phyloP scores from a whole-genome alignment of 2,888 invertebrate species.

The Augiades crinisus region DNA sequence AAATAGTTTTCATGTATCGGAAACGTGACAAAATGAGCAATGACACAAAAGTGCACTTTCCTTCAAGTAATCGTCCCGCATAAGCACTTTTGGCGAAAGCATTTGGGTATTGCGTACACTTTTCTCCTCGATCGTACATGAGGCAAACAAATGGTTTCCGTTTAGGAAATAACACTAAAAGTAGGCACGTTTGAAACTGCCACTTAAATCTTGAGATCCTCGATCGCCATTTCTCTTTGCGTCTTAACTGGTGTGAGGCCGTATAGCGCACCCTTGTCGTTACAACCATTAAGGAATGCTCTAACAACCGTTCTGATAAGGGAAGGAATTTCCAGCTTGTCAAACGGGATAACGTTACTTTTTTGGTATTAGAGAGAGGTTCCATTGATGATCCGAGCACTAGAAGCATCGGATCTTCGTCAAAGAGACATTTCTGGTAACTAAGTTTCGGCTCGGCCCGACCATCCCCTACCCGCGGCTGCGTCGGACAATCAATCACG shows the following conservation, averaged over 20 bases:
- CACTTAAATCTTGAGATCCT: slow-evolving; percentile 78
- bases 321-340: slow-evolving; percentile 19
- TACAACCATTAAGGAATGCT: slow-evolving; percentile 56
- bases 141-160: slow-evolving; percentile 77
- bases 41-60: slow-evolving; percentile 44
- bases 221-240: slow-evolving; percentile 75
- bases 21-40: slow-evolving; percentile 32
- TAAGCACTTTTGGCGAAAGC: slow-evolving; percentile 54
- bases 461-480: slow-evolving; percentile 41
- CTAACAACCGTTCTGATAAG: slow-evolving; percentile 31
- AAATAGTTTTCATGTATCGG: slow-evolving; percentile 7
- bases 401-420: slow-evolving; percentile 18
- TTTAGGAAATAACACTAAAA: slow-evolving; percentile 79
- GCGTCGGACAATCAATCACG: slow-evolving; percentile 75
- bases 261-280: slow-evolving; percentile 56
- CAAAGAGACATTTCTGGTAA: slow-evolving; percentile 25
- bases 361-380: slow-evolving; percentile 20
- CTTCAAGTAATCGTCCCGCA: slow-evolving; percentile 40
- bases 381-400: slow-evolving; percentile 7
- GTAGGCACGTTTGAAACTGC: slow-evolving; percentile 79
- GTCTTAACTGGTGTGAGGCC: slow-evolving; percentile 57
- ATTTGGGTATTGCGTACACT: slow-evolving; percentile 57
- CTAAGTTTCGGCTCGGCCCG: slow-evolving; percentile 16
- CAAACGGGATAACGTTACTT: slow-evolving; percentile 18
- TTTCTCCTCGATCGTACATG: slow-evolving; percentile 66